Evolutionary conservation across 2,888 invertebrate genomes (phyloP).

Genomic region (Hemistola chrysoprasaria): DNA sequence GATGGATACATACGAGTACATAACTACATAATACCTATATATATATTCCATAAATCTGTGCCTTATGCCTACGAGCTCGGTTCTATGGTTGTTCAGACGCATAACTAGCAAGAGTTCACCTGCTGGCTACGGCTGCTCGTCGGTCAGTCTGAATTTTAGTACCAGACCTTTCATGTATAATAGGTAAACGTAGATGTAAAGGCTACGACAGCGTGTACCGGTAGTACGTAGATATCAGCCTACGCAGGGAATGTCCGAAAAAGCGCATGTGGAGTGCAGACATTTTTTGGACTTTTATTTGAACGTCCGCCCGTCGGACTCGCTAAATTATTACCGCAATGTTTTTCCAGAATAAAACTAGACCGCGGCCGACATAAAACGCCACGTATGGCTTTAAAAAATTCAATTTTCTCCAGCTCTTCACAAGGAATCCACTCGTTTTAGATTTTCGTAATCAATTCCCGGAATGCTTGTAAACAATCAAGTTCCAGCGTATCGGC

Average conservation of each 20-base stretch:
- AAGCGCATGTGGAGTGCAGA: constrained; percentile 33
- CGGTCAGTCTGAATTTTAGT: no score
- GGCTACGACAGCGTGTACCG: constrained; percentile 2
- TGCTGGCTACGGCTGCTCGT: no score
- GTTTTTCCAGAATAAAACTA: constrained; percentile 48
- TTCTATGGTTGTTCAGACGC: no score
- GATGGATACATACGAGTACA: no score
- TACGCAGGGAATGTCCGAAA: constrained; percentile 20
- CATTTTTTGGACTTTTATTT: constrained; percentile 41
- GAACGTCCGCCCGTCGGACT: constrained; percentile 32
- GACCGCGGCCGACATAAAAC: constrained; percentile 38
- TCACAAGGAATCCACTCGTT: constrained; percentile 35
- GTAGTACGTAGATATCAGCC: constrained; percentile 25
- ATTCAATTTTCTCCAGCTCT: constrained; percentile 46
- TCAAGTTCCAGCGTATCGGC: constrained; percentile 30
- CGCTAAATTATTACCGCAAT: constrained; percentile 53
- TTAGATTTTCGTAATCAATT: constrained; percentile 47
- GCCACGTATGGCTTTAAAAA: constrained; percentile 47
- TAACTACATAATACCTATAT: no score
- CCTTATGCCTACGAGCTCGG: no score
- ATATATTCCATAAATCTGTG: no score
- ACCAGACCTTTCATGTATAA: no score
- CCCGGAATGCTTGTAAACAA: constrained; percentile 40
- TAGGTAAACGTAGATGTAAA: no score
- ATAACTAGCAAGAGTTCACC: no score